Base-by-base conservation (phyloP, 2,888 invertebrate species). In the Sinodicranocentrus sp. region DNA sequence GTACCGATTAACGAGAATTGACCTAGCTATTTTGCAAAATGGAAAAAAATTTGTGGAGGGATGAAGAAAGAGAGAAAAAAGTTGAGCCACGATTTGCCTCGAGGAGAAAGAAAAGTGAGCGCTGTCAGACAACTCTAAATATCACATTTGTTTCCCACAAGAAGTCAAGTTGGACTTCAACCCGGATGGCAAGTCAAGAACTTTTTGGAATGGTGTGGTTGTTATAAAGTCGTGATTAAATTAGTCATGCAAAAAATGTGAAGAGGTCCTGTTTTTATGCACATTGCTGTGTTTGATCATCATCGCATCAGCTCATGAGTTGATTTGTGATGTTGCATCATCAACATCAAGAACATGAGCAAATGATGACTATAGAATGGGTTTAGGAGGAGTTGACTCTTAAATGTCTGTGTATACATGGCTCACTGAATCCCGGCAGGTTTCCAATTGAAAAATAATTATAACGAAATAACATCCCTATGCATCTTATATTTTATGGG, bases 181-280 rank as follows among this genome's bases (percentile, higher is more conserved):
- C 83, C 83, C 76, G 83, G 83, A 83, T 83, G 71, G 83, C 25
- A 67, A 76, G 52, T 61, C 26, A 63, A 63, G 48, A 43, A 61
- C 52, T 63, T 59, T 73, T 67, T 39, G 54, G 39, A 72, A 33
- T 59, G 57, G 75, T 70, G 75, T 52, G 83, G 48, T 83, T 65
- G 77, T 78, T 84, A 54, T 72, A 48, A 77, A 77, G 68, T 84
- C 84, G 78, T 84, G 84, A 84, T 84, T 84, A 84, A 78, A 83
- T 83, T 83, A 77, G 77, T 77, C 83, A 83, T 77, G 72, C 57
- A 83, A 82, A 83, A 82, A 82, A 75, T 43, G n/a, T 52, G 33
- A 63, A 77, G 72, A 83, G 83, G 77, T 78, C 77, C 72, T 78
- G 72, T 78, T 78, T 77, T 83, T 77, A 15, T 65, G 63, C 68